Base-by-base conservation (phyloP, 2,113 vertebrate genomes). In the Grus americana region DNA sequence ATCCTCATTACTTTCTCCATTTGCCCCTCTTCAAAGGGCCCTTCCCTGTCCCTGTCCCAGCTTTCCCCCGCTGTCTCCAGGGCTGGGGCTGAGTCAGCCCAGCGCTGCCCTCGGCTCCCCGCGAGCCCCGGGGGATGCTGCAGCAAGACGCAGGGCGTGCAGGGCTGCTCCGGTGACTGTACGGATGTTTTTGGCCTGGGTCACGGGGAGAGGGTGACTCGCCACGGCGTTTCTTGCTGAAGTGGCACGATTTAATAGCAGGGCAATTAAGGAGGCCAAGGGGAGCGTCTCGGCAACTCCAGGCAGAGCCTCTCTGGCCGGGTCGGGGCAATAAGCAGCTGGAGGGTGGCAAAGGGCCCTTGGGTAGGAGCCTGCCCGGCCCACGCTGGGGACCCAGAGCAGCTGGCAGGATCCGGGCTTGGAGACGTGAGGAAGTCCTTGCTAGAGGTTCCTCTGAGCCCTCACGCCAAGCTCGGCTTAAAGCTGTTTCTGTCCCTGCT, bases 1-100 rank as follows among this genome's bases (percentile, higher is more conserved):
- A 85, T 12, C 74, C 26, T 93, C 91, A 83, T 91, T 79, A 96
- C 95, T 97, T 95, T 96, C 93, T 92, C 95, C 58, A 55, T 21
- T 52, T 63, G 10, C 47, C 14, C 34, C 63, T 86, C 67, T 96
- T 94, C 91, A 94, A 97, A 96, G 95, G 20, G 86, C 88, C 90
- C 84, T 71, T 40, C 90, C 92, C 90, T 65, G 63, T 71, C 88
- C 70, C 75, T 44, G 86, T 27, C 87, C 84, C 10, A 3, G 84
- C 90, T 94, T 89, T 93, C 55, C 81, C 86, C 92, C 11, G 6
- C 44, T 1, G 6, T 50, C 54, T 88, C 65, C 23, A 4, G 82
- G 79, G 95, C 80, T 54, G 42, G 22, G 30, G 52, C 38, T 96
- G 94, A 90, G 30, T 92, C 88, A 94, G 15, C 30, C 34, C 5